Conservation (phyloP, 2,113 vertebrate species). For the Phaethon lepturus region DNA sequence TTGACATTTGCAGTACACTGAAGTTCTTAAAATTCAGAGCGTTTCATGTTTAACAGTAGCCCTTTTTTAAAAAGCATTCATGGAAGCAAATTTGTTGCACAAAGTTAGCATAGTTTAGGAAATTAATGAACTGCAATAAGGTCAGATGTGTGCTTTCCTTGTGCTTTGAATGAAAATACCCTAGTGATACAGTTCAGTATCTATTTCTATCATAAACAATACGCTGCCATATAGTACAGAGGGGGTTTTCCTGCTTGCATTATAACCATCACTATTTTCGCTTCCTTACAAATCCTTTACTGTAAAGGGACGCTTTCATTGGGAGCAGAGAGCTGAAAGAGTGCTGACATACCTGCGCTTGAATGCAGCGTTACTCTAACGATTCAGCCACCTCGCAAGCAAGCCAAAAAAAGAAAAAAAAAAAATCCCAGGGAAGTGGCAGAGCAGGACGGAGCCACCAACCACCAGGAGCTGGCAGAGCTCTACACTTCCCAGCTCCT, state of each 20-base stretch:
- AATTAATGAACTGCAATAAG: slow-evolving; percentile 13
- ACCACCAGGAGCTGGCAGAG: neutral
- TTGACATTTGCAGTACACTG: neutral
- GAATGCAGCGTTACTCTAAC: neutral
- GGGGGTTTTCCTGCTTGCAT: neutral
- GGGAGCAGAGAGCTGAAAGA: neutral
- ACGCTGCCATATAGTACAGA: neutral
- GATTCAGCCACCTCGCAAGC: neutral
- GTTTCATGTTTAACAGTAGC: neutral
- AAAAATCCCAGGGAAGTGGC: neutral
- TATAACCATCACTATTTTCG: neutral
- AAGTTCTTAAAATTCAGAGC: neutral
- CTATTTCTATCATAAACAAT: neutral
- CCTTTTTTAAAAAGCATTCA: neutral
- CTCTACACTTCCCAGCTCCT: neutral
- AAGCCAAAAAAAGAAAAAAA: neutral
- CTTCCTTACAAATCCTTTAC: neutral
- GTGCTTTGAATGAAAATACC: neutral
- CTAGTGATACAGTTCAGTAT: neutral
- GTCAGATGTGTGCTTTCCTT: neutral
- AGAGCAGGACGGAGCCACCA: neutral
- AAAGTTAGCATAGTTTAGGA: slow-evolving; percentile 11
- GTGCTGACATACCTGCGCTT: neutral
- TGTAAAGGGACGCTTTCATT: neutral
- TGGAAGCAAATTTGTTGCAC: slow-evolving; percentile 11